Evolutionary conservation across 2,797 vertebrate genomes (phyloP).

Genomic region (Macropodus opercularis): DNA sequence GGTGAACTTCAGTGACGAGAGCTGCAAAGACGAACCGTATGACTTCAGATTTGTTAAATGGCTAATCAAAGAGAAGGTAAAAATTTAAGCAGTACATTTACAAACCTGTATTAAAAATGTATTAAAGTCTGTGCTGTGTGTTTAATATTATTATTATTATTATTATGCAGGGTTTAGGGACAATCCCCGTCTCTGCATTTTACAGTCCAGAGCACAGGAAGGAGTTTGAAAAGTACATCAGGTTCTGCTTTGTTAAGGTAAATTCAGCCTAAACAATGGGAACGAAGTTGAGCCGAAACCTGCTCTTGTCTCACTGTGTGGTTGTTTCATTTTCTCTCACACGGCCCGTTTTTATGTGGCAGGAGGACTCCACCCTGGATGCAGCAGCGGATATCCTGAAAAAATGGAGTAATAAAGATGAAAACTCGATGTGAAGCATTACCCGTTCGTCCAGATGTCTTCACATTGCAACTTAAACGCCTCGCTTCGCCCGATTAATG

Average conservation of each 20-base stretch:
- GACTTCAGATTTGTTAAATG: constrained; percentile 91
- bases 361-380: constrained; percentile 90
- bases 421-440: constrained; percentile 4
- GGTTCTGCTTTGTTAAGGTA: constrained; percentile 98
- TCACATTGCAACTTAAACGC: background rate
- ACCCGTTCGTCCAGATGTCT: constrained; percentile 1
- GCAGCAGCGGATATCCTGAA: constrained; percentile 87
- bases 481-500: background rate
- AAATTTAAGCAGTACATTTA: no score
- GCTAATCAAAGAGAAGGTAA: constrained; percentile 94
- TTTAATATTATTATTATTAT: rapidly evolving
- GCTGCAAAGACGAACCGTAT: constrained; percentile 70
- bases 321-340: background rate
- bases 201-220: constrained; percentile 84
- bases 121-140: background rate
- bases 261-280: background rate
- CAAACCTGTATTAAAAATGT: no score
- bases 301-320: background rate
- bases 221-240: constrained; percentile 87
- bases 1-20: constrained; percentile 77
- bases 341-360: constrained; percentile 16
- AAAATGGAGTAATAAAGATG: constrained; percentile 79
- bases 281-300: background rate
- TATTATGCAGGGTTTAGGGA: constrained; percentile 84
- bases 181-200: constrained; percentile 91